A percentile compares a stretch with the other conserved stretches of the same genome.
These are phyloP conservation scores for Vidua macroura DNA, from an alignment of 2,113 vertebrate genomes.

Conservation along the genomic window DNA sequence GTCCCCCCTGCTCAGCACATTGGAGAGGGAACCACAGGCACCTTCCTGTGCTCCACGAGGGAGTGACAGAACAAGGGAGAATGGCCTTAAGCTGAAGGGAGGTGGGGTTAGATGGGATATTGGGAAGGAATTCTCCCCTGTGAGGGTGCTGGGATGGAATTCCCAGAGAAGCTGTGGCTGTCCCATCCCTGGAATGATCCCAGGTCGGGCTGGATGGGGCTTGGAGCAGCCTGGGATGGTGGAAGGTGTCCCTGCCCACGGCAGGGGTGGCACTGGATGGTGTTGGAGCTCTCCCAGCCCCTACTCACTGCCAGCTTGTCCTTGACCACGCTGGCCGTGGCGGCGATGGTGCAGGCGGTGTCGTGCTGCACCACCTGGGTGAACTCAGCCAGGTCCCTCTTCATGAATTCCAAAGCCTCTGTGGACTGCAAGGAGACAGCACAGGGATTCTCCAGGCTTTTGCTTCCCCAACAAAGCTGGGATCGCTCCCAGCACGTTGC, in stretches of 20 bases:
- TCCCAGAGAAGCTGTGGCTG: background rate
- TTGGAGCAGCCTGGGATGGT: background rate
- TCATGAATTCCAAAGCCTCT: slow-evolving; percentile 95
- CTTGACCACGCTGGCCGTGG: slow-evolving; percentile 92
- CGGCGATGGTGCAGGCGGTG: slow-evolving; percentile 94
- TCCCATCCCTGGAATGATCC: background rate
- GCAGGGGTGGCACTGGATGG: background rate
- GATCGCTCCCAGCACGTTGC: accelerated
- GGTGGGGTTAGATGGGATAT: background rate
- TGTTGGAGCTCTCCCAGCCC: background rate
- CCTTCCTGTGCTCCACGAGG: background rate
- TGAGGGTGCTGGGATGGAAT: background rate
- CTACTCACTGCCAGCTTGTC: slow-evolving; percentile 90
- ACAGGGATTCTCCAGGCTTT: background rate
- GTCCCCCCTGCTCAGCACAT: accelerated
- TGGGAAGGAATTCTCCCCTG: background rate
- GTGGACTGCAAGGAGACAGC: slow-evolving; percentile 78
- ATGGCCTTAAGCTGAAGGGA: background rate
- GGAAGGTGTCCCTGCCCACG: background rate
- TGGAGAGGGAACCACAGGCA: background rate
- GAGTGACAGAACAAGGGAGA: no score
- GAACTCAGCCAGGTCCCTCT: slow-evolving; percentile 93
- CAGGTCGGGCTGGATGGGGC: accelerated
- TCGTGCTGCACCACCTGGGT: slow-evolving; percentile 95
- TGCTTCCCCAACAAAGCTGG: accelerated